A percentile compares a stretch with the other conserved stretches of the same genome.
Evolutionary conservation across 92 coral and sea anemone species (phyloP).

Genomic region (Pocillopora grandis): DNA sequence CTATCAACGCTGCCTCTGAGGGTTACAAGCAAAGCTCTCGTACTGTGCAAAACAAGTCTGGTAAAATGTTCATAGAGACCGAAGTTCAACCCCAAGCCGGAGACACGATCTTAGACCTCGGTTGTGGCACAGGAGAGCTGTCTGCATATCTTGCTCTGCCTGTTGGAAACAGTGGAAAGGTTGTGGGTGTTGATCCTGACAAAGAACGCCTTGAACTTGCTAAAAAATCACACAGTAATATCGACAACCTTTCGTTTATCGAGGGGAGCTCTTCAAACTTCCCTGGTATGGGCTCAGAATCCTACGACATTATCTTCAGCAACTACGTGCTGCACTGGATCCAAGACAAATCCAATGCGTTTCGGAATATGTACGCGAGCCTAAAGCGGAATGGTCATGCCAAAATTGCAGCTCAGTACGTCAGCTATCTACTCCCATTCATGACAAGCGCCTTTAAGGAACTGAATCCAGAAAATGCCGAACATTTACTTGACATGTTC

Average conservation of each 20-base stretch:
- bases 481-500: not conserved
- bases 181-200: slow-evolving; percentile 51
- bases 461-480: slow-evolving; percentile 22
- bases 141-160: slow-evolving; percentile 37
- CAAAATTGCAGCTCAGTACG: slow-evolving; percentile 21
- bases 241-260: slow-evolving; percentile 31
- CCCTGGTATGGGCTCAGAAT: slow-evolving; percentile 34
- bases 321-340: slow-evolving; percentile 33
- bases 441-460: not conserved
- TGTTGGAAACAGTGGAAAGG: slow-evolving; percentile 46
- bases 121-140: slow-evolving; percentile 62
- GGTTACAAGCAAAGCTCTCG: slow-evolving; percentile 7
- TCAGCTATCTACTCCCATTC: not conserved
- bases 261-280: slow-evolving; percentile 30
- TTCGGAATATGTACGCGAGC: slow-evolving; percentile 26
- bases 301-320: slow-evolving; percentile 31
- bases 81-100: slow-evolving; percentile 26
- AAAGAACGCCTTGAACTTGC: slow-evolving; percentile 35
- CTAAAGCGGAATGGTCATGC: slow-evolving; percentile 21
- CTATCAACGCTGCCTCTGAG: not conserved
- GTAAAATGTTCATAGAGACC: slow-evolving; percentile 1
- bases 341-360: slow-evolving; percentile 17
- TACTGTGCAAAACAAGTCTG: slow-evolving; percentile 2
- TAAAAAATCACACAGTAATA: not conserved
- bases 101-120: slow-evolving; percentile 50